A percentile compares a stretch with the other conserved stretches of the same genome.
phyloP scores from a whole-genome alignment of 2,797 vertebrate genomes.

The Cossypha caffra region DNA sequence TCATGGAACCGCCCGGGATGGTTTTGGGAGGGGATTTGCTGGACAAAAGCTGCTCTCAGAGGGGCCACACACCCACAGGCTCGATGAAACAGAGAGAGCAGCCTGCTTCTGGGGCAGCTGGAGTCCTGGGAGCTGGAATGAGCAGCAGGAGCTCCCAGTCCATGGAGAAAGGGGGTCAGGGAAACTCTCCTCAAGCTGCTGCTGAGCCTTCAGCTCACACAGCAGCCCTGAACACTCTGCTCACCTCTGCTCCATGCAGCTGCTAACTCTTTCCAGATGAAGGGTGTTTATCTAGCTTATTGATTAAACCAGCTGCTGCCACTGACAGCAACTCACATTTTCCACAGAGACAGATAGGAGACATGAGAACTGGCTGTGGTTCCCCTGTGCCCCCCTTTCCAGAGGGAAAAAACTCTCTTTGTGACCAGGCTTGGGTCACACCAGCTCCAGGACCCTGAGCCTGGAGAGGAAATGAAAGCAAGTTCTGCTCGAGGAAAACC shows the following conservation, averaged over 20 bases:
- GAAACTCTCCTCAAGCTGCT: background rate
- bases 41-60: background rate
- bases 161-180: background rate
- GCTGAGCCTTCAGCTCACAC: background rate
- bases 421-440: background rate
- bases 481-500: conserved; percentile 12
- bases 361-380: background rate
- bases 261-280: conserved; percentile 53
- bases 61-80: background rate
- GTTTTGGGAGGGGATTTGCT: background rate
- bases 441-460: background rate
- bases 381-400: background rate
- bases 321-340: conserved; percentile 2
- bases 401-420: background rate
- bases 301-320: conserved; percentile 41
- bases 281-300: conserved; percentile 40
- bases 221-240: background rate
- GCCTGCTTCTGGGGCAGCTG: background rate
- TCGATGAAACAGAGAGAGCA: background rate
- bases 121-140: background rate
- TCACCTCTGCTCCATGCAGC: background rate
- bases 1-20: background rate
- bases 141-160: background rate
- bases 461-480: conserved; percentile 28
- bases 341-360: conserved; percentile 9